Base-by-base conservation (phyloP, 2,888 invertebrate species). In the Choreutis nemorana region DNA sequence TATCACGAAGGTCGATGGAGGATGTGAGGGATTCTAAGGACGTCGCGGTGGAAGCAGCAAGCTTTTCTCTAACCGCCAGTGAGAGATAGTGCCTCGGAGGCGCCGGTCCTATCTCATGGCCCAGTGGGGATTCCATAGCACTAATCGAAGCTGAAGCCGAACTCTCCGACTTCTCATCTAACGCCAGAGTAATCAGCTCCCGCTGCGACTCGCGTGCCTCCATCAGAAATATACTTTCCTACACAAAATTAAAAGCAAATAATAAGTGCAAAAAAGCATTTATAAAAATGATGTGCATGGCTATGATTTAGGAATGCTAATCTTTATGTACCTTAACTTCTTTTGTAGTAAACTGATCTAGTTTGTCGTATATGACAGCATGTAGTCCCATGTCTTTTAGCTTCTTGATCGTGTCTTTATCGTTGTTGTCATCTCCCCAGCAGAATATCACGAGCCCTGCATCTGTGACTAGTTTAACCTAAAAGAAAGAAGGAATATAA, bases 351-450 rank as follows among this genome's bases (percentile, higher is more conserved):
- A 85, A 86, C 44, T 88, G 84, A 47, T 93, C 91, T 45, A 93
- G 87, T 66, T 96, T 93, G 66, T 99, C 98, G 56, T 96, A 97
- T 54, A 98, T 97, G 32, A 99, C 91, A 24, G 94, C 98, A 57
- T 99, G 94, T 18, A 98, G 83, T 2, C 96, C 96, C 48, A 95
- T 82, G 37, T 88, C 84, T 61, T 96, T 96, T 16, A 98, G 83
- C 54, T 87, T 86, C 50, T 87, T 86, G 31, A 97, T 93, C 1
- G 90, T 92, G 23, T 87, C 86, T 40, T 87, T 88, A 61, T 92
- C 90, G 48, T 96, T 95, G 58, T 94, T 94, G 50, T 96, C 94
- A 48, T 97, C 96, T 14, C 98, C 98, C 97, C 97, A 98, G 53
- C 95, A 95, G 68, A 98, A 98, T 37, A 96, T 86, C 3, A 96